Conservation (phyloP, 2,797 vertebrate species). For the Perodicticus potto region DNA sequence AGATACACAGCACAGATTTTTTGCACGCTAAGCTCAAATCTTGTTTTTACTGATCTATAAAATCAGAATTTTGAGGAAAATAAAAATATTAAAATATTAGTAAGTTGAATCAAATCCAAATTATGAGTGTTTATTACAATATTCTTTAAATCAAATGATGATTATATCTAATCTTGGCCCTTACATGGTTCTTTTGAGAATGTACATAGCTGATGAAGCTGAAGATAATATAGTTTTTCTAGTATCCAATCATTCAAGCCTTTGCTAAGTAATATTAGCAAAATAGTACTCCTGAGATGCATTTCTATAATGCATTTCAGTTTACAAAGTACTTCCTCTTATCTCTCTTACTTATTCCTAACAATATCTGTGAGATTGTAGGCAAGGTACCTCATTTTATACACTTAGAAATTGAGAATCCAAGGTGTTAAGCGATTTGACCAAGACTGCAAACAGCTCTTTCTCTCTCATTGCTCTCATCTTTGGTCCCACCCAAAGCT, state of each 20-base stretch:
- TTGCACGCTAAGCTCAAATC: neutral
- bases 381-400: neutral
- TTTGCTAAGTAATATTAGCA: slow-evolving; percentile 25
- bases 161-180: neutral
- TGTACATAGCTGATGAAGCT: neutral
- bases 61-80: neutral
- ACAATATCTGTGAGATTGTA: neutral
- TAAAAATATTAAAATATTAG: neutral
- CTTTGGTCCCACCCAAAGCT: neutral
- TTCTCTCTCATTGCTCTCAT: neutral
- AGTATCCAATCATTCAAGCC: neutral
- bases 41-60: neutral
- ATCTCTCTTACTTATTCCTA: neutral
- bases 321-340: slow-evolving; percentile 13
- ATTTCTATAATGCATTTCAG: neutral
- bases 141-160: slow-evolving; percentile 23
- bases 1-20: neutral
- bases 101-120: slow-evolving; percentile 1
- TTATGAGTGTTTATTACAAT: neutral
- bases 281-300: neutral
- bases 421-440: neutral
- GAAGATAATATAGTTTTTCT: neutral
- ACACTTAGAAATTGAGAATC: neutral
- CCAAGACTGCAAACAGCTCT: neutral
- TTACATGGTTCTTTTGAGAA: neutral